Base-by-base conservation (phyloP, 2,113 vertebrate genomes). In the Sardina pilchardus region DNA sequence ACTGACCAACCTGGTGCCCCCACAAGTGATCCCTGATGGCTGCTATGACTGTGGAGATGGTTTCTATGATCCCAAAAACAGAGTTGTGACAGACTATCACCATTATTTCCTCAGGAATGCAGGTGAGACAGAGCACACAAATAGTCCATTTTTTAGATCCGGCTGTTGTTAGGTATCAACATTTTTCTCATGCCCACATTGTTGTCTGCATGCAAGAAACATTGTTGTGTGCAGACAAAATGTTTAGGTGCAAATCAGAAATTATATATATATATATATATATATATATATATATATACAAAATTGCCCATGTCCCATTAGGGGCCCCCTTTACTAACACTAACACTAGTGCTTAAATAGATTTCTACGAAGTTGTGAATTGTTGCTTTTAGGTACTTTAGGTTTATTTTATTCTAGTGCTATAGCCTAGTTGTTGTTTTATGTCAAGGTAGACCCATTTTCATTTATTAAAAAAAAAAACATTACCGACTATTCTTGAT, bases 31-130 rank as follows among this genome's bases (percentile, higher is more conserved):
- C 87, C 97, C 97, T 8, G 81, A 92, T 34, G 96, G 96, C 36
- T 97, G 93, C 87, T 99, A 99, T 0, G 98, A 99, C 85, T 98
- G 97, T 85, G 96, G 96, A 24, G 97, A 99, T 8, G 98, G 98
- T 83, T 99, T 99, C 93, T 99, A 99, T 88, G 89, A 99, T 85
- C 97, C 97, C 0, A 3, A 47, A n/a, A 96, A 94, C 10, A 95
- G 96, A 90, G 88, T 96, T 1, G 47, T 99, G 87, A 94, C 88
- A 78, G 96, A 96, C 90, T 97, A 98, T 86, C 36, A 88, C 0
- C 87, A 87, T 26, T 88, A 85, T 34, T 99, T 98, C 90, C 94
- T 98, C 86, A 96, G 97, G 89, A 97, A 95, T 0, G 96, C 97
- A 93, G 98, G 98, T 99, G 93, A 90, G 90, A 86, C 19, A 4